These are phyloP conservation scores for Antigone vipio DNA, from an alignment of 2,113 vertebrate genomes.

Conservation along the genomic window DNA sequence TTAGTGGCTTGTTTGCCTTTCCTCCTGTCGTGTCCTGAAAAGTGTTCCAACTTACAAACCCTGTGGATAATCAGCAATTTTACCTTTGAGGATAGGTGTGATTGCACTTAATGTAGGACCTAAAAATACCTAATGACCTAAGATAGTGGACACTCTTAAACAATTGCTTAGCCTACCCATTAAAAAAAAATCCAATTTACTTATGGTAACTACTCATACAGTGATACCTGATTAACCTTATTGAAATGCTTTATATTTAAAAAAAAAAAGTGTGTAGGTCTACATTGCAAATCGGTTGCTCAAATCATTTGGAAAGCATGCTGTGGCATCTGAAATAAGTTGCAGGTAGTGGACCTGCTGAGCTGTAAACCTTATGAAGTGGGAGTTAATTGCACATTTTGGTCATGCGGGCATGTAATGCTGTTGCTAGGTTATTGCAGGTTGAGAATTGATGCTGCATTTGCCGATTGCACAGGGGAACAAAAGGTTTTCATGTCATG, in stretches of 20 bases:
- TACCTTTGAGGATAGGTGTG: neutral
- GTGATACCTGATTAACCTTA: neutral
- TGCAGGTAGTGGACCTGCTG: neutral
- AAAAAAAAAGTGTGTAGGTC: neutral
- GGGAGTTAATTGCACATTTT: neutral
- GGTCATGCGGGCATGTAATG: rapidly evolving
- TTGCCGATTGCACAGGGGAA: neutral
- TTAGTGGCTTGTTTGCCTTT: neutral
- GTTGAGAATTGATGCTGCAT: neutral
- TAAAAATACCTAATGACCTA: neutral
- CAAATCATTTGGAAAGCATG: neutral
- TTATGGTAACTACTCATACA: neutral
- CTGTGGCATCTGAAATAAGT: neutral
- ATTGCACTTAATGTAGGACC: neutral
- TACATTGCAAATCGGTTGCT: neutral
- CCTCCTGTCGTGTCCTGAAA: neutral
- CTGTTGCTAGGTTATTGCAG: neutral
- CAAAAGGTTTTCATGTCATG: neutral
- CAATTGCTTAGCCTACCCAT: neutral
- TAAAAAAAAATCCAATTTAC: neutral
- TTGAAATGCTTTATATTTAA: neutral
- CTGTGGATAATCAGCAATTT: neutral
- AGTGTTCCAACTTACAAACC: neutral
- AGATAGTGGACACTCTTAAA: neutral
- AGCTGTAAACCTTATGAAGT: neutral